A percentile compares a stretch with the other conserved stretches of the same genome.
phyloP scores from a whole-genome alignment of 2,113 vertebrate species.

The Zosterops lateralis region DNA sequence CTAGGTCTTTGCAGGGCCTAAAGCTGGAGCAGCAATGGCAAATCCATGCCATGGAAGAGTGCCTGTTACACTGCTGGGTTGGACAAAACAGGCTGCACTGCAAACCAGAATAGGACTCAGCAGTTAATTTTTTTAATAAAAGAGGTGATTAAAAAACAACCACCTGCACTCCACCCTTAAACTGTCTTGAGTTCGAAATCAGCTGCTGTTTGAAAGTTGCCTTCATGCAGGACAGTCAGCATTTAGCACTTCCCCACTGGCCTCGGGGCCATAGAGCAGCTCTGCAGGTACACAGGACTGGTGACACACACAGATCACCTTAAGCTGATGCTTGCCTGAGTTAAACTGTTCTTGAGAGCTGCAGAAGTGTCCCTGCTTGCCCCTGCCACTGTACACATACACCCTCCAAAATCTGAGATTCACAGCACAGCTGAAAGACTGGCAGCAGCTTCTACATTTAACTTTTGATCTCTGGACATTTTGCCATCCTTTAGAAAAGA shows the following conservation, averaged over 20 bases:
- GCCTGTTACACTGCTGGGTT: background rate
- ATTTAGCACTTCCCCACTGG: background rate
- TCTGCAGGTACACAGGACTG: background rate
- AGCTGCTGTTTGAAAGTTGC: background rate
- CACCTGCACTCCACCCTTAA: background rate
- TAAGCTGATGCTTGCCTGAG: background rate
- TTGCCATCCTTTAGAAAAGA: background rate
- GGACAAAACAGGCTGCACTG: background rate
- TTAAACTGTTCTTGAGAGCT: background rate
- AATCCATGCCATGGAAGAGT: background rate
- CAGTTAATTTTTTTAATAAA: background rate
- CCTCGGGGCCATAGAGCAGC: accelerated
- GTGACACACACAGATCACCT: background rate
- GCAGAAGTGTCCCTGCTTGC: background rate
- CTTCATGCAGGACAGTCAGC: background rate
- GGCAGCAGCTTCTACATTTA: conserved; percentile 13
- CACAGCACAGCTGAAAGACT: background rate
- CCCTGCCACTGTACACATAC: background rate
- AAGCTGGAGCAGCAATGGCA: background rate
- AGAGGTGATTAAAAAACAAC: background rate
- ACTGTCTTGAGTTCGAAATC: background rate
- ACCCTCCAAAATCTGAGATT: background rate
- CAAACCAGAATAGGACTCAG: background rate
- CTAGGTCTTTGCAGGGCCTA: background rate
- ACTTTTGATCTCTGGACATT: conserved; percentile 32